Conservation (phyloP, 35 echinoderm and acorn worm species). For the Hemicentrotus pulcherrimus region DNA sequence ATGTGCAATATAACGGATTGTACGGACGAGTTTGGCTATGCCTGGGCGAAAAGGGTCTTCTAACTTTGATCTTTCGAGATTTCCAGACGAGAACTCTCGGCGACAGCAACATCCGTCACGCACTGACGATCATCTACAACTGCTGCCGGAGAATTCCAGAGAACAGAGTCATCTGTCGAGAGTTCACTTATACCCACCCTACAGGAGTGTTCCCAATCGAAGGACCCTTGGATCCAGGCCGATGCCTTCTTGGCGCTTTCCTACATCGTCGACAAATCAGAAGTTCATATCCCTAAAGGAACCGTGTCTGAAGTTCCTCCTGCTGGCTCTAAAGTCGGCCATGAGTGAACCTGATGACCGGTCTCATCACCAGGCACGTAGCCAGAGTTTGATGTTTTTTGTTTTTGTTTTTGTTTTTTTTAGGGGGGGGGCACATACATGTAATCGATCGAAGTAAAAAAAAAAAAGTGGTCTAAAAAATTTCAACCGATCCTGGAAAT, state of each 20-base stretch:
- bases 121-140: slow-evolving; percentile 13
- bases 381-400: no score
- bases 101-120: not conserved
- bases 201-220: not conserved
- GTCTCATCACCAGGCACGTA: no score
- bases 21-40: not conserved
- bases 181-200: not conserved
- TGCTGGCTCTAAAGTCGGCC: slow-evolving; percentile 64
- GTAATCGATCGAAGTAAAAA: no score
- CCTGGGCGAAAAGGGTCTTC: not conserved
- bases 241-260: slow-evolving; percentile 62
- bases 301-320: slow-evolving; percentile 61
- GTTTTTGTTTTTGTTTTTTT: no score
- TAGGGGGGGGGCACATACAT: no score
- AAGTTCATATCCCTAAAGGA: slow-evolving; percentile 53
- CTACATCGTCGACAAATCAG: slow-evolving; percentile 67
- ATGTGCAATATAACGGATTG: not conserved
- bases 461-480: no score
- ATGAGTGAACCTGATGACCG: slow-evolving; percentile 32
- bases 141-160: slow-evolving; percentile 23
- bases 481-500: no score
- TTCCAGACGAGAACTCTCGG: not conserved
- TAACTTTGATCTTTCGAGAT: not conserved
- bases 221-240: slow-evolving; percentile 56
- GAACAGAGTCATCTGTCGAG: not conserved